These are phyloP conservation scores for Papilio protenor DNA, from an alignment of 2,888 invertebrate genomes.

Conservation along the genomic window DNA sequence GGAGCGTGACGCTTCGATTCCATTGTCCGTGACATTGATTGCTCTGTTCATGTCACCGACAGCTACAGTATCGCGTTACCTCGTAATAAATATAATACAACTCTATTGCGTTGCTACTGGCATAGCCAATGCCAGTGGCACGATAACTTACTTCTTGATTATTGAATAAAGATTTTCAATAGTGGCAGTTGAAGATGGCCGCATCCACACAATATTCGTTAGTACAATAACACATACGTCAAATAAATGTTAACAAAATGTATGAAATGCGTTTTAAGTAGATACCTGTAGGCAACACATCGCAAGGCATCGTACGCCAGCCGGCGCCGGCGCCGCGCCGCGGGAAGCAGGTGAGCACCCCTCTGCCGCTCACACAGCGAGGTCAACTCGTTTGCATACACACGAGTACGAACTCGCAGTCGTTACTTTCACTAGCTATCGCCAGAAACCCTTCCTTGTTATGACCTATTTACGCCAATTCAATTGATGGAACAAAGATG, in stretches of 20 bases:
- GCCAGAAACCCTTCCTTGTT: not conserved
- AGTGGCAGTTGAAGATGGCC: not conserved
- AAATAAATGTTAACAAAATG: not conserved
- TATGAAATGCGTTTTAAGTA: not conserved
- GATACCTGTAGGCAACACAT: not conserved
- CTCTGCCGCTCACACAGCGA: constrained; percentile 6
- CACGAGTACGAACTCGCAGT: not conserved
- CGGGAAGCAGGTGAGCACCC: constrained; percentile 27
- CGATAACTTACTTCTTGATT: not conserved
- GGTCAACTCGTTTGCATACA: constrained; percentile 30
- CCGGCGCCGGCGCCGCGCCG: not conserved
- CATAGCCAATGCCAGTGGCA: not conserved
- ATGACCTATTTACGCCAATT: not conserved
- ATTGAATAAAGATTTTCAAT: not conserved
- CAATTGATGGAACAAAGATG: not conserved
- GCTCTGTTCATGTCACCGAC: constrained; percentile 5
- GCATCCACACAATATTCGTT: not conserved
- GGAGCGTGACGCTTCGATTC: constrained; percentile 8
- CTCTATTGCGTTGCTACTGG: not conserved
- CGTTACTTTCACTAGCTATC: constrained; percentile 24
- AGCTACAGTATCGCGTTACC: not conserved
- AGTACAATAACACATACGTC: not conserved
- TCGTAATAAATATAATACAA: not conserved
- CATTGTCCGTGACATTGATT: constrained; percentile 22
- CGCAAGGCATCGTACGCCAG: not conserved